phyloP scores from a whole-genome alignment of 2,113 vertebrate species.

The rat (Rattus norvegicus) region GRCr8 NC_086025.1:118281001-118281500 shows the following conservation, averaged over 20 bases:
- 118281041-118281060: neutral
- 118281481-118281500: rapidly evolving
- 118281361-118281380: neutral
- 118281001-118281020: slow-evolving; percentile 44
- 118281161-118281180: neutral
- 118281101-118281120: neutral
- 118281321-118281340: neutral
- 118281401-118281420: too few species aligned
- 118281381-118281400: neutral
- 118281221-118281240: too few species aligned
- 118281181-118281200: neutral
- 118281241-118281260: neutral
- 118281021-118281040: slow-evolving; percentile 41
- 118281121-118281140: neutral
- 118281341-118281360: neutral
- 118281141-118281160: neutral
- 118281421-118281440: neutral
- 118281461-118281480: neutral
- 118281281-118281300: neutral
- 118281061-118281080: neutral
- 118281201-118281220: neutral
- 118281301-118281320: neutral
- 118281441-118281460: neutral
- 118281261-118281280: neutral
- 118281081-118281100: neutral